Evolutionary conservation across 2,888 invertebrate genomes (phyloP).

Genomic region (Eristalinus aeneus): DNA sequence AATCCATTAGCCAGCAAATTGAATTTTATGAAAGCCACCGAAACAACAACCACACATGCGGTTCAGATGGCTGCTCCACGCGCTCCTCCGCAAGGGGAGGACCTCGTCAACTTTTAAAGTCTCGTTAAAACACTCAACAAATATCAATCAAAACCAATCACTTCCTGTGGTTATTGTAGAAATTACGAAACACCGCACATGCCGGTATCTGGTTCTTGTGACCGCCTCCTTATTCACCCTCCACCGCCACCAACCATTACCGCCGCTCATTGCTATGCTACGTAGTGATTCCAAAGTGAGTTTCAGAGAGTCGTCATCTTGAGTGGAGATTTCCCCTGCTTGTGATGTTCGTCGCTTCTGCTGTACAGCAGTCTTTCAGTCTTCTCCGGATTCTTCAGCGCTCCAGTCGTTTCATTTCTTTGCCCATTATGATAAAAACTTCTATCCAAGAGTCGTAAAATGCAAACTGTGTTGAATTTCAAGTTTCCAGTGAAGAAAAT

Average conservation of each 20-base stretch:
- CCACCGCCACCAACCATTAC: background rate
- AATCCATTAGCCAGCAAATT: background rate
- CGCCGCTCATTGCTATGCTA: background rate
- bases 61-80: background rate
- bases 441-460: conserved; percentile 59
- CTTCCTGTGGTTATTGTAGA: conserved; percentile 35
- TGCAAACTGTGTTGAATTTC: conserved; percentile 69
- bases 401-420: conserved; percentile 46
- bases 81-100: background rate
- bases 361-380: conserved; percentile 1
- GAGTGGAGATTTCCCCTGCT: conserved; percentile 44
- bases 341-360: conserved; percentile 36
- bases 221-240: background rate
- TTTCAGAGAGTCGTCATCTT: conserved; percentile 50
- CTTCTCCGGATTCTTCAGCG: background rate
- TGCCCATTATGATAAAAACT: conserved; percentile 56
- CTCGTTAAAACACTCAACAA: conserved; percentile 41
- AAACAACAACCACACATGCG: background rate
- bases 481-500: conserved; percentile 37
- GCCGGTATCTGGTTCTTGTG: conserved; percentile 11
- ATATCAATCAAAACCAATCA: conserved; percentile 56
- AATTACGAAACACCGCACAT: conserved; percentile 32
- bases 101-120: conserved; percentile 38
- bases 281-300: conserved; percentile 13
- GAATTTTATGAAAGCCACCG: background rate